A percentile compares a stretch with the other conserved stretches of the same genome.
Evolutionary conservation across 2,888 invertebrate genomes (phyloP).

Genomic region (Ichneumoninae sp.): DNA sequence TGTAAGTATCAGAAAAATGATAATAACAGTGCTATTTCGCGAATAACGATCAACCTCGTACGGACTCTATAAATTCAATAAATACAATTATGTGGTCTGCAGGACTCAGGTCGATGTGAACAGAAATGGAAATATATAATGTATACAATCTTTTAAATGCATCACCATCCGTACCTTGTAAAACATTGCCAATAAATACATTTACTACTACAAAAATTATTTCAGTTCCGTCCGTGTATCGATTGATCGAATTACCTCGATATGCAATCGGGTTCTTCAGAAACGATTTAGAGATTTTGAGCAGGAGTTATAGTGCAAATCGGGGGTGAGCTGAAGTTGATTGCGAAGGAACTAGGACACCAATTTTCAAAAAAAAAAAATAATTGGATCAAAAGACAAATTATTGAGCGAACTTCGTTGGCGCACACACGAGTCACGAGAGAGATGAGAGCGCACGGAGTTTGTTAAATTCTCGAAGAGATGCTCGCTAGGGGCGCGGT

Average conservation of each 20-base stretch:
- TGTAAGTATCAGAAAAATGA: not conserved
- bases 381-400: constrained; percentile 3
- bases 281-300: no score
- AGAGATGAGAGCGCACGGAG: constrained; percentile 17
- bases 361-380: not conserved
- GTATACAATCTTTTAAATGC: no score
- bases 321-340: not conserved
- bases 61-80: not conserved
- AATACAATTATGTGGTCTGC: not conserved
- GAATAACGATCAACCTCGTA: not conserved
- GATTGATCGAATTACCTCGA: not conserved
- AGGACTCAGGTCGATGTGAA: no score
- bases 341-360: not conserved
- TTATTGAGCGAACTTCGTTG: constrained; percentile 17
- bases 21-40: not conserved
- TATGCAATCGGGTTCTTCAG: not conserved
- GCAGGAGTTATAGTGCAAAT: not conserved
- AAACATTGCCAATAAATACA: no score
- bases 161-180: no score
- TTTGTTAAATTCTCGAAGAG: constrained; percentile 25
- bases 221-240: not conserved
- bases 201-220: no score
- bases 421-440: constrained; percentile 9
- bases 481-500: constrained; percentile 55
- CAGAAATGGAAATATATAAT: no score